These are phyloP conservation scores for Anthoptus insignis DNA, from an alignment of 2,888 invertebrate genomes.

Conservation along the genomic window DNA sequence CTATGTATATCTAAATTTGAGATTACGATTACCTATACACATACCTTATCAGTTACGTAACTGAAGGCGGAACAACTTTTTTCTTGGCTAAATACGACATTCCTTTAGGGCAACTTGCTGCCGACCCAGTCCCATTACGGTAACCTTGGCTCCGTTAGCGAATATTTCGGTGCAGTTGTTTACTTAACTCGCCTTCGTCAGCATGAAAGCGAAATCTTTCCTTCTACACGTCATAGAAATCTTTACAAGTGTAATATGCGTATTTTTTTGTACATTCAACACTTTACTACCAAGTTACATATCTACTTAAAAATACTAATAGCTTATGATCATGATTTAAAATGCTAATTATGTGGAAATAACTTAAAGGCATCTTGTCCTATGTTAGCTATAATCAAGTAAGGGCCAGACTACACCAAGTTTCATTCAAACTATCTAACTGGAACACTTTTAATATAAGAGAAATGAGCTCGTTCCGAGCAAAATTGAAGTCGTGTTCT, in stretches of 20 bases:
- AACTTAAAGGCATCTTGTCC: too few relatives aligned
- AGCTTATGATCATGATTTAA: too few relatives aligned
- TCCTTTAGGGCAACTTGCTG: slow-evolving; percentile 7
- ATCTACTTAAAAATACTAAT: too few relatives aligned
- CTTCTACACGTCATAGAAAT: slow-evolving; percentile 5
- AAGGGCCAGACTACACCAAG: not conserved
- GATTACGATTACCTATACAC: too few relatives aligned
- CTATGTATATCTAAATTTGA: too few relatives aligned
- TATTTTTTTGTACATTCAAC: not conserved
- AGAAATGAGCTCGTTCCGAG: slow-evolving; percentile 61
- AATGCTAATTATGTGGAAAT: too few relatives aligned
- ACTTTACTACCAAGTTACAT: too few relatives aligned
- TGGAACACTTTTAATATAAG: slow-evolving; percentile 54
- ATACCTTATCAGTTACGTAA: not conserved
- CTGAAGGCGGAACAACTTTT: slow-evolving; percentile 5
- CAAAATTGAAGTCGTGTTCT: slow-evolving; percentile 67
- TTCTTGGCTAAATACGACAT: slow-evolving; percentile 9
- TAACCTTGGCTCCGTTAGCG: slow-evolving; percentile 29
- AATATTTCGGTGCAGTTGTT: slow-evolving; percentile 35
- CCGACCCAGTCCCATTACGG: slow-evolving; percentile 16
- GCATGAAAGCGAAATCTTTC: slow-evolving; percentile 28
- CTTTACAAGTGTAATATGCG: not conserved
- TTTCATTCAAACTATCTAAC: not conserved
- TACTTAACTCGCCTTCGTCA: slow-evolving; percentile 21
- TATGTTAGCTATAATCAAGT: too few relatives aligned